A percentile compares a stretch with the other conserved stretches of the same genome.
Conservation (phyloP, 2,888 invertebrate species). For the Imbricaverruca yamaguchii region DNA sequence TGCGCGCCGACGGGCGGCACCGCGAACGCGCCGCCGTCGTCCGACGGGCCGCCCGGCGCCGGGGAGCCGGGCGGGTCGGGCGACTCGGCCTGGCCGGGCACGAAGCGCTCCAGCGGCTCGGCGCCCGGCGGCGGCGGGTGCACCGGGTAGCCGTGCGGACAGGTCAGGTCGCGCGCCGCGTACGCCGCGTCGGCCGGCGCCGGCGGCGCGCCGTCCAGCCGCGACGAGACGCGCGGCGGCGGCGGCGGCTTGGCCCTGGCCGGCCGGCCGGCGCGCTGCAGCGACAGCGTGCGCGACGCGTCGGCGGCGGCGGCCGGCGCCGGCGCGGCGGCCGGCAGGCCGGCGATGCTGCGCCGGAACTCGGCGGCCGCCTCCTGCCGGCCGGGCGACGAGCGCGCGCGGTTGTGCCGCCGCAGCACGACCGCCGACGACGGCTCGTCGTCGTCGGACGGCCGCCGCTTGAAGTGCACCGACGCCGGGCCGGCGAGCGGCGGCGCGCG, state of each 20-base stretch:
- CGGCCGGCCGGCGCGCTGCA: neutral
- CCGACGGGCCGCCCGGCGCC: neutral
- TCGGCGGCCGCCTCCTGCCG: neutral
- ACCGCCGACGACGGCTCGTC: neutral
- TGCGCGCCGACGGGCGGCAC: neutral
- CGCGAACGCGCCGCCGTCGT: neutral
- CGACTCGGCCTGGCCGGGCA: slow-evolving; percentile 18
- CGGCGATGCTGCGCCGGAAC: slow-evolving; percentile 11
- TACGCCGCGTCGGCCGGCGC: neutral
- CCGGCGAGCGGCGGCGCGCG: neutral
- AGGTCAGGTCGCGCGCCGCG: neutral
- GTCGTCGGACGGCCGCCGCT: neutral
- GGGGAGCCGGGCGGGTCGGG: neutral
- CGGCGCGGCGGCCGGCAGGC: neutral
- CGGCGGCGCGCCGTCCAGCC: neutral
- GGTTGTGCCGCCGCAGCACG: neutral
- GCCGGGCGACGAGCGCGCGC: neutral
- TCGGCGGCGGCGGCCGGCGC: neutral
- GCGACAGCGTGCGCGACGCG: neutral
- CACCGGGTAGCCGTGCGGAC: slow-evolving; percentile 13
- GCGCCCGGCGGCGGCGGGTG: slow-evolving; percentile 1
- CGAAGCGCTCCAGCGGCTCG: slow-evolving; percentile 2
- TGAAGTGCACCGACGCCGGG: neutral
- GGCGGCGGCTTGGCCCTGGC: neutral
- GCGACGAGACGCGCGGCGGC: neutral